Conservation (phyloP, 2,113 vertebrate species). For the Zosterops pallidus region DNA sequence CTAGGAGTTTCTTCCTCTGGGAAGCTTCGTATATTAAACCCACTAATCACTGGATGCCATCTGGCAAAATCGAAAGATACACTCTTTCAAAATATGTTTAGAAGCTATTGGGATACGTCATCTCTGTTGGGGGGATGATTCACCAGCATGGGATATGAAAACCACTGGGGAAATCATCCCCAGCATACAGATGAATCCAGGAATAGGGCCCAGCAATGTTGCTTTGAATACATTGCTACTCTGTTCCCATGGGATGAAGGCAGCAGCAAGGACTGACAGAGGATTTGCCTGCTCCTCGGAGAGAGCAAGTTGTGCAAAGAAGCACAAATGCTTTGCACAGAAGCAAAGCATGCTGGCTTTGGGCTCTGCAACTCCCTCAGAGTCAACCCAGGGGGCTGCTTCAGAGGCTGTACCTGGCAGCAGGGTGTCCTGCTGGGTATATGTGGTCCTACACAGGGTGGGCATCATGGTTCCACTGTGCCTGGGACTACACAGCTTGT, state of each 20-base stretch:
- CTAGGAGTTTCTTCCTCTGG: background rate
- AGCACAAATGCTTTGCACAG: background rate
- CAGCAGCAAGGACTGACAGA: background rate
- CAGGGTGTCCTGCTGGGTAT: background rate
- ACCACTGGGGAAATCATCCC: conserved; percentile 33
- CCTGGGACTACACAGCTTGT: background rate
- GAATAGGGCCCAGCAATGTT: background rate
- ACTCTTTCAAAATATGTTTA: conserved; percentile 3
- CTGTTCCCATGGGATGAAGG: background rate
- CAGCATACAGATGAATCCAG: background rate
- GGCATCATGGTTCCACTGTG: background rate
- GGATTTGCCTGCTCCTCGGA: background rate
- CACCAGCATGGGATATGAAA: background rate
- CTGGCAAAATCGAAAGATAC: background rate
- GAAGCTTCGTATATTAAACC: conserved; percentile 48
- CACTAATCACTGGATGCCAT: conserved; percentile 30
- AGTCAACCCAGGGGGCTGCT: background rate
- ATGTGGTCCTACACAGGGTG: background rate
- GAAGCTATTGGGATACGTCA: background rate
- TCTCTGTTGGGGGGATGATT: background rate
- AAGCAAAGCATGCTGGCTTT: background rate
- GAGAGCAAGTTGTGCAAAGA: background rate
- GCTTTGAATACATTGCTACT: background rate
- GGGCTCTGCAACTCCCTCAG: background rate
- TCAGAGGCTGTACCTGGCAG: background rate